Base-by-base conservation (phyloP, 2,113 vertebrate species). In the Stictonetta naevosa region DNA sequence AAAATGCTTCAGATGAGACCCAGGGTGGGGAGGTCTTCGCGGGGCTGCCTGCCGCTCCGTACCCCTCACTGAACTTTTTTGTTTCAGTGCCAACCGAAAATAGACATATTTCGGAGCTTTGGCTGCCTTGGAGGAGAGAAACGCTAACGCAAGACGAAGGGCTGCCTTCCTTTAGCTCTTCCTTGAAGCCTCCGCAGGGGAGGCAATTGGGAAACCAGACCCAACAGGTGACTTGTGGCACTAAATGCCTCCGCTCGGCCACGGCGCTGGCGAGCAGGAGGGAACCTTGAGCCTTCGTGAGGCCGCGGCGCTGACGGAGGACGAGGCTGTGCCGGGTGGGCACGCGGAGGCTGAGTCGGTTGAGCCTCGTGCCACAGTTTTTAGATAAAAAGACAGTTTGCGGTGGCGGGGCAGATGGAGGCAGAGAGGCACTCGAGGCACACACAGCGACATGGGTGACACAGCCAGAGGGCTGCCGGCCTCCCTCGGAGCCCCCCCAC, bases 11-110 rank as follows among this genome's bases (percentile, higher is more conserved):
- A 0, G 42, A 67, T 31, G 50, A 36, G 34, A 31, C 6, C 31
- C 1, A 40, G 17, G 10, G 3, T 11, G 14, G 13, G 48, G 5
- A 34, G 17, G 34, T 48, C n/a, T 60, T 60, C 0, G 1, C 7
- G 38, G 73, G 44, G 48, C 20, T 4, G 0, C 11, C 13, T 13
- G 1, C 31, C 15, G 7, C 22, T 31, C 36, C 1, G 0, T 3
- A 3, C 25, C 1, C 10, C 52, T 29, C 4, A 6, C 18, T 31
- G 23, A 68, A 17, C 52, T n/a, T n/a, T n/a, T 33, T 60, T 21
- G 0, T 7, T 4, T 21, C 1, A 9, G 22, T 20, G 36, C 28
- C 40, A 31, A 52, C 8, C 26, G 17, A 10, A 62, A 55, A 25
- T 22, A 62, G 60, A 25, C 20, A 5, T 4, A 0, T 33, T 33